Conservation (phyloP, 2,888 invertebrate genomes). For the Hybos culiciformis region DNA sequence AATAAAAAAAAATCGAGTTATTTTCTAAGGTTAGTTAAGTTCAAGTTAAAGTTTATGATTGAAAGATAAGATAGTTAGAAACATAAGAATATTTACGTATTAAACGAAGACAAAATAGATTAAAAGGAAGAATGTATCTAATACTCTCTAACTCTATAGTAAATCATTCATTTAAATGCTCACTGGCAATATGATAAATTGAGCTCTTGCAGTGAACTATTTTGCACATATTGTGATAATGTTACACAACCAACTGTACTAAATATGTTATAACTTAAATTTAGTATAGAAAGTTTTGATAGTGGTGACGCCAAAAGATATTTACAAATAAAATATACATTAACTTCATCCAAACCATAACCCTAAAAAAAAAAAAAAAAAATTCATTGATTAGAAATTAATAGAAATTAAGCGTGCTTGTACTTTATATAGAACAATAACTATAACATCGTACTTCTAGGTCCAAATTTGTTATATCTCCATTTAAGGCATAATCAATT, state of each 20-base stretch:
- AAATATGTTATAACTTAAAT: constrained; percentile 7
- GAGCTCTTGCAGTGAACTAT: constrained; percentile 7
- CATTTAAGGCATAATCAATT: background rate
- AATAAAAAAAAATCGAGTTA: too few relatives aligned
- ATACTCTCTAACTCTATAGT: background rate
- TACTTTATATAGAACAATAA: too few relatives aligned
- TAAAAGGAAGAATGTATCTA: background rate
- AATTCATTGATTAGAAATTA: too few relatives aligned
- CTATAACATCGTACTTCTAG: too few relatives aligned
- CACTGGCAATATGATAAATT: constrained; percentile 10
- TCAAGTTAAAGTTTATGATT: background rate
- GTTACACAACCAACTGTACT: constrained; percentile 7
- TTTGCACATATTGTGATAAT: constrained; percentile 7
- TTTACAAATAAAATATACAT: constrained; percentile 7
- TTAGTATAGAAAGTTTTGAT: constrained; percentile 1
- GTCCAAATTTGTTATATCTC: too few relatives aligned
- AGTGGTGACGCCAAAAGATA: constrained; percentile 1
- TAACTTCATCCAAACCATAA: background rate
- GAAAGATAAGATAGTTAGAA: too few relatives aligned
- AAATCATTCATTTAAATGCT: background rate
- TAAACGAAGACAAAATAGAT: background rate
- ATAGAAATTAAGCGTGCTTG: too few relatives aligned
- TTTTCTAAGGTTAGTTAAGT: background rate
- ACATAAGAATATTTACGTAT: too few relatives aligned
- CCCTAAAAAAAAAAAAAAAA: too few relatives aligned